Evolutionary conservation across 2,888 invertebrate genomes (phyloP), one percentile per base, ranked within the genome.

Genomic region (Dicroscelio sp.): DNA sequence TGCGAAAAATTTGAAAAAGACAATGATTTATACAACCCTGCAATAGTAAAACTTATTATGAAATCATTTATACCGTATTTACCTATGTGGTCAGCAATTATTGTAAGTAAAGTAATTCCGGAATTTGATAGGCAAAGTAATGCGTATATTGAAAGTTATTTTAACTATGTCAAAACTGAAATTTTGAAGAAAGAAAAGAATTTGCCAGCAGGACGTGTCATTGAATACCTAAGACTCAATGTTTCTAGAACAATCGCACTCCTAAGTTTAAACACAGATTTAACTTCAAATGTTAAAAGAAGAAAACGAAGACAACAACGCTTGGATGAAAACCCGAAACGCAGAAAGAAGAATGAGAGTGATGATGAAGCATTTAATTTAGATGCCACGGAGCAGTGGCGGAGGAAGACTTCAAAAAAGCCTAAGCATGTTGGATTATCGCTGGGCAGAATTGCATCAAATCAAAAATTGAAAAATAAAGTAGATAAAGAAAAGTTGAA

Each of bases 11-110:
- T n/a, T n/a, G n/a, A n/a, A n/a, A n/a, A n/a, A n/a, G n/a, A n/a
- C n/a, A 79, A 38, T 30, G 2, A 2, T 20, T 20, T 79, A 12
- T 63, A 48, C 31, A 52, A 25, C 23, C 78, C 78, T 0, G 20
- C 43, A 65, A 6, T 79, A 23, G 65, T 17, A 14, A n/a, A 65
- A 0, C 67, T 43, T 65, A 43, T 79, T 0, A 79, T 65, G 63
- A 79, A 65, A 65, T 48, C 4, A 10, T 79, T 65, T 65, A 79
- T 79, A 12, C 48, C 65, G 23, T 79, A 79, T 20, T 31, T 79
- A 23, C 23, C 65, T 3, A 30, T 79, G 48, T 80, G 80, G 80
- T 23, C 80, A 23, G 80, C 27, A 14, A 52, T 80, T 23, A 30
- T 48, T 52, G 25, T 52, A 2, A 55, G 20, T n/a, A 31, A 80